Evolutionary conservation across 2,888 invertebrate species (phyloP), one percentile per base, ranked within the genome.

Genomic region (Escarpia spicata): DNA sequence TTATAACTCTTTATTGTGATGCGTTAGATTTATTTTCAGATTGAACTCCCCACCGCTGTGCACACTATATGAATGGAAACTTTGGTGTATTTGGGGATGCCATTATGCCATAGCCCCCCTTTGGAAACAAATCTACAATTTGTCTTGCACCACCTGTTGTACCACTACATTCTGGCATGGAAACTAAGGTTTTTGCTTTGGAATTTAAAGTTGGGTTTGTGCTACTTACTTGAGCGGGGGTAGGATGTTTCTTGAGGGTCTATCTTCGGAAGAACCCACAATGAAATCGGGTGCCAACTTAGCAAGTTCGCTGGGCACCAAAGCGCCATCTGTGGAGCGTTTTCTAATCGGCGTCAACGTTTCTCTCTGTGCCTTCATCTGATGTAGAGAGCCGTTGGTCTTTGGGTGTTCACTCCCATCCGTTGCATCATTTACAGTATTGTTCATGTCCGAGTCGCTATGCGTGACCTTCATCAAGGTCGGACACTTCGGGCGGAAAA

Each of bases 151-250:
- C 9, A 8, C 15, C 15, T 52, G 52, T 9, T 52, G 52, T 52
- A 9, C 15, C 52, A 4, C 9, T 37, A 37, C 37, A 37, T 37
- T 37, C 37, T 52, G 52, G 52, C 52, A 52, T 15, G 8, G 52
- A 52, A 52, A 52, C 15, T 52, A 9, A 12, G 52, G 0, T 52
- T 52, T 52, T 52, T 52, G 9, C 12, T 9, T 52, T 52, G 52
- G 15, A 52, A 52, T 52, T 2, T 4, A 52, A 52, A 52, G 10
- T 52, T 6, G 9, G 2, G 10, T 52, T 37, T 91, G 92, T 8
- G 45, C 31, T 8, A 91, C 44, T 10, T 90, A 15, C 43, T 91
- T 92, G 10, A 92, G 58, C 0, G 92, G 91, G 3, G 92, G 92
- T 26, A 92, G 92, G 9, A 26, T 91, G 45, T 92, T 90, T 12